Base-by-base conservation (phyloP, 2,797 vertebrate species). In the Otolemur crassicaudatus region DNA sequence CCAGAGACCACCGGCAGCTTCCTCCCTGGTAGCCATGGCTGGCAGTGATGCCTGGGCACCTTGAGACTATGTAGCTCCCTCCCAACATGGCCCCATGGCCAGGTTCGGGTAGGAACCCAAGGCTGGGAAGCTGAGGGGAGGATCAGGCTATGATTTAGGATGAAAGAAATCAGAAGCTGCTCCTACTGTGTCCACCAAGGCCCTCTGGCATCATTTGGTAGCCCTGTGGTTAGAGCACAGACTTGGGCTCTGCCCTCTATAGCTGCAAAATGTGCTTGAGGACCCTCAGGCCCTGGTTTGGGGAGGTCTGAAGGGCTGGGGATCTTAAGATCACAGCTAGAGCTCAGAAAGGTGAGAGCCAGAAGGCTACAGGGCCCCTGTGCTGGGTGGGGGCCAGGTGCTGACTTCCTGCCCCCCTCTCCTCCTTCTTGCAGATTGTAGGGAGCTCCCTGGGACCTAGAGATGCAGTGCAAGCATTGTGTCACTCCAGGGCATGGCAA, bases 241-340 rank as follows among this genome's bases (percentile, higher is more conserved):
- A 61, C 40, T 25, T 2, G 20, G 63, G 11, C 9, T 49, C 34
- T 91, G 67, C 3, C 20, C 2, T 53, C 23, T 0, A 11, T 6
- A 63, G 27, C 61, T 29, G 61, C 29, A 63, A 22, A 25, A 22
- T 7, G 25, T n/a, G 53, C 5, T 6, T 31, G 43, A 40, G 46
- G 29, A 23, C 4, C 17, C 25, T 34, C 2, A 12, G 1, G 4
- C 29, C 19, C 19, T 25, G 0, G 29, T 31, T 1, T 19, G 13
- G 76, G 76, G 20, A 79, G 31, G 14, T 31, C 19, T 13, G 19
- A 79, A 20, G 49, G 22, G 46, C 65, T 49, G 11, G 34, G 17
- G 49, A 25, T 58, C 61, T 56, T 5, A 25, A 73, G 75, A 27
- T 65, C 17, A 19, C 27, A 4, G 53, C 23, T 53, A n/a, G 46